phyloP scores from a whole-genome alignment of 2,888 invertebrate species.

The Parapristionchus giblindavisi region DNA sequence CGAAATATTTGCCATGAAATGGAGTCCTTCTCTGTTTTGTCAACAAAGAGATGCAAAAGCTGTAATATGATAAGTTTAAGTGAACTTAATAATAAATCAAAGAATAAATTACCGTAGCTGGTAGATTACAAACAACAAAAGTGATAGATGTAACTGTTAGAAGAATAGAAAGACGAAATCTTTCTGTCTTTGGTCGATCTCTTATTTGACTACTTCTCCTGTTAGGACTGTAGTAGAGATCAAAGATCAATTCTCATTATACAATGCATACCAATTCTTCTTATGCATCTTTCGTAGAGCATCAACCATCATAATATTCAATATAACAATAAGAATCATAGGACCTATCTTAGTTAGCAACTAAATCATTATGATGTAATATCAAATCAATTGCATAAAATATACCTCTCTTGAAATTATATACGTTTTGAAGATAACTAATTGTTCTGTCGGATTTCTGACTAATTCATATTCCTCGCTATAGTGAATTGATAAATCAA shows the following conservation, averaged over 20 bases:
- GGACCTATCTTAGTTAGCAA: constrained; percentile 61
- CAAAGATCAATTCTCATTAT: background rate
- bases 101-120: constrained; percentile 71
- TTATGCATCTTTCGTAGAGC: constrained; percentile 15
- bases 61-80: too few species aligned
- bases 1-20: constrained; percentile 71
- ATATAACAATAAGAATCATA: constrained; percentile 57
- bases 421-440: constrained; percentile 70
- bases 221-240: background rate
- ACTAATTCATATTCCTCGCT: constrained; percentile 42
- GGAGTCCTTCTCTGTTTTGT: constrained; percentile 35
- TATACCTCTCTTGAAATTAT: constrained; percentile 70
- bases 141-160: constrained; percentile 72
- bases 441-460: constrained; percentile 55
- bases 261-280: constrained; percentile 19
- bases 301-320: constrained; percentile 46
- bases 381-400: background rate
- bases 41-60: constrained; percentile 18
- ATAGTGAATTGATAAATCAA: background rate
- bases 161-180: constrained; percentile 70
- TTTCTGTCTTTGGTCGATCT: constrained; percentile 38
- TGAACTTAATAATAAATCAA: too few species aligned
- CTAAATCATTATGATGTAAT: constrained; percentile 44
- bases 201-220: constrained; percentile 1
- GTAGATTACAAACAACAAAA: constrained; percentile 73